These are phyloP conservation scores for Epinephelus fuscoguttatus DNA, from an alignment of 2,113 vertebrate species.

Conservation along the genomic window DNA sequence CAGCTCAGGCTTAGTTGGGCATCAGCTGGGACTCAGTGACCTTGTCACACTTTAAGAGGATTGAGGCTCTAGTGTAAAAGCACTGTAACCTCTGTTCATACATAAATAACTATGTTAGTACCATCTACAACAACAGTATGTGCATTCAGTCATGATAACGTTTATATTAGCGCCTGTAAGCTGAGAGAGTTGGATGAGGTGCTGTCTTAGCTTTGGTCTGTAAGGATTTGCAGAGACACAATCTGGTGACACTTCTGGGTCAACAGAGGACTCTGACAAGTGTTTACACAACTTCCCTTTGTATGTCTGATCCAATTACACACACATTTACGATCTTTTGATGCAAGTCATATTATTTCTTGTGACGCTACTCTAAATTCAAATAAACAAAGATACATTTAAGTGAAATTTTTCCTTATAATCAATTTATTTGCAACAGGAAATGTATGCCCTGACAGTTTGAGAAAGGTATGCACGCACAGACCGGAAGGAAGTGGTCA, in stretches of 20 bases:
- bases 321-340: neutral
- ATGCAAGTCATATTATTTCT: neutral
- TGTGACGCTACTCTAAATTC: neutral
- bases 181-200: neutral
- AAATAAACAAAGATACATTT: neutral
- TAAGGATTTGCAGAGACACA: constrained; percentile 33
- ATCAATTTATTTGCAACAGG: neutral
- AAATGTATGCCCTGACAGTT: neutral
- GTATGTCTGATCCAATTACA: too few relatives aligned
- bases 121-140: neutral
- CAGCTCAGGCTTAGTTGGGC: constrained; percentile 70
- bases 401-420: neutral
- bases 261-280: neutral
- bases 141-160: accelerated
- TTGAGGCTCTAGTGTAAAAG: constrained; percentile 44
- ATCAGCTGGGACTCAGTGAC: constrained; percentile 64
- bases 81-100: neutral
- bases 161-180: neutral
- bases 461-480: too few relatives aligned
- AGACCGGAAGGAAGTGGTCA: neutral
- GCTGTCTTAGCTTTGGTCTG: constrained; percentile 1
- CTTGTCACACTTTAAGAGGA: constrained; percentile 73
- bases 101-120: neutral
- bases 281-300: neutral
- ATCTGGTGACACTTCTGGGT: constrained; percentile 34